These are phyloP conservation scores for Anomalospiza imberbis DNA, from an alignment of 2,797 vertebrate genomes.

Conservation along the genomic window DNA sequence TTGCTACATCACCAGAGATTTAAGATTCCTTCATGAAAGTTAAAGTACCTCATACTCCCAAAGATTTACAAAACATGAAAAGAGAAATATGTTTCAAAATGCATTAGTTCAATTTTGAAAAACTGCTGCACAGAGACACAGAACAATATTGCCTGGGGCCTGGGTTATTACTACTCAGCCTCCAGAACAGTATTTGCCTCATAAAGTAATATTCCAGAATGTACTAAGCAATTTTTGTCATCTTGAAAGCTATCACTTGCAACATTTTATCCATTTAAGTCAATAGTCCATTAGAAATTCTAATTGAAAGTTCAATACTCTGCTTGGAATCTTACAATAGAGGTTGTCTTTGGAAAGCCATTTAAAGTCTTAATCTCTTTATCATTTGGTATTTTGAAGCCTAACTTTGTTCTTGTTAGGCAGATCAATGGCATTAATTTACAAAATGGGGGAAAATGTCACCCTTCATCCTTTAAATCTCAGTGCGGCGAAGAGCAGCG, in stretches of 20 bases:
- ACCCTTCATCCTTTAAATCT: constrained; percentile 95
- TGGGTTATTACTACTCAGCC: constrained; percentile 57
- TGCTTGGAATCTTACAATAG: constrained; percentile 84
- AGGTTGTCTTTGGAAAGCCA: constrained; percentile 92
- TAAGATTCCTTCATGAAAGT: constrained; percentile 49
- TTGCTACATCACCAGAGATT: not conserved
- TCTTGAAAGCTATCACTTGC: constrained; percentile 83
- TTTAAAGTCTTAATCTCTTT: constrained; percentile 97
- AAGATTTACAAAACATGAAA: constrained; percentile 66
- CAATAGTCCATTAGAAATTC: constrained; percentile 98
- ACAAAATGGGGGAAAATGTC: constrained; percentile 95
- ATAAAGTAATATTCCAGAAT: constrained; percentile 78
- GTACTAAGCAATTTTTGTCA: constrained; percentile 81
- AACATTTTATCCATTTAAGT: constrained; percentile 94
- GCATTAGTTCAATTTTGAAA: constrained; percentile 59
- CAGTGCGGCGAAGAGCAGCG: constrained; percentile 76
- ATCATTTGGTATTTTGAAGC: constrained; percentile 97
- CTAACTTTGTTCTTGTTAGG: constrained; percentile 96
- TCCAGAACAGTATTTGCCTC: constrained; percentile 66
- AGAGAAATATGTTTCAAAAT: constrained; percentile 56
- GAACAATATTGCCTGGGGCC: constrained; percentile 54
- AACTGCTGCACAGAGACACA: constrained; percentile 36
- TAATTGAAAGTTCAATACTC: constrained; percentile 96
- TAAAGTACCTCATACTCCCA: constrained; percentile 40
- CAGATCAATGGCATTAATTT: constrained; percentile 97